Conservation (phyloP, 2,113 vertebrate genomes). For the Otolemur garnettii region DNA sequence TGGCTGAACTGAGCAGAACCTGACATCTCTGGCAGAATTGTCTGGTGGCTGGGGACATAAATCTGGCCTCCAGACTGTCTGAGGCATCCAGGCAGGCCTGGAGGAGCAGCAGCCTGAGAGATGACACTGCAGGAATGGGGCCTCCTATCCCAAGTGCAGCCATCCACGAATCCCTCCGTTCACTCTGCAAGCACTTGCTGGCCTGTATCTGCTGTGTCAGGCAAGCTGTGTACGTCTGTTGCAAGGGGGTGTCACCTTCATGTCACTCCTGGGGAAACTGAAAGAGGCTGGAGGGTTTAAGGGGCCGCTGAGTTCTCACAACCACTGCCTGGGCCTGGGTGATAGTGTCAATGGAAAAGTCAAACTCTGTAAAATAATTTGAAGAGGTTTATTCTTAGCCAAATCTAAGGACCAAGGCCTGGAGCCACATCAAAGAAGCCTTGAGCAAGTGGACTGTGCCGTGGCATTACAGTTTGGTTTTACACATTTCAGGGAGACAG, state of each 20-base stretch:
- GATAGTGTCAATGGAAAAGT: too few species aligned
- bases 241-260: not conserved
- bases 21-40: conserved; percentile 37
- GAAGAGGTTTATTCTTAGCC: too few species aligned
- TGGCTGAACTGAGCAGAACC: conserved; percentile 73
- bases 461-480: too few species aligned
- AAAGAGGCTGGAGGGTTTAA: not conserved
- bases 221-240: not conserved
- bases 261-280: not conserved
- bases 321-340: too few species aligned
- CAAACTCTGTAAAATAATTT: too few species aligned
- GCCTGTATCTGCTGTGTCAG: not conserved
- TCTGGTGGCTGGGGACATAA: conserved; percentile 70
- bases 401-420: too few species aligned
- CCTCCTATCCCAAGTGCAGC: not conserved
- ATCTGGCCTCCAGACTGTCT: conserved; percentile 50
- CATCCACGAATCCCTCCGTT: not conserved
- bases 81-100: not conserved
- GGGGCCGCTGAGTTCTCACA: not conserved
- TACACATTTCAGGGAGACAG: too few species aligned
- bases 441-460: too few species aligned
- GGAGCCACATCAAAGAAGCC: too few species aligned
- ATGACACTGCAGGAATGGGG: not conserved
- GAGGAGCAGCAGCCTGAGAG: fast-evolving
- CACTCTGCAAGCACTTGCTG: not conserved